A percentile compares a stretch with the other conserved stretches of the same genome.
Evolutionary conservation across 2,888 invertebrate species (phyloP).

Genomic region (Chelonus formosanus): DNA sequence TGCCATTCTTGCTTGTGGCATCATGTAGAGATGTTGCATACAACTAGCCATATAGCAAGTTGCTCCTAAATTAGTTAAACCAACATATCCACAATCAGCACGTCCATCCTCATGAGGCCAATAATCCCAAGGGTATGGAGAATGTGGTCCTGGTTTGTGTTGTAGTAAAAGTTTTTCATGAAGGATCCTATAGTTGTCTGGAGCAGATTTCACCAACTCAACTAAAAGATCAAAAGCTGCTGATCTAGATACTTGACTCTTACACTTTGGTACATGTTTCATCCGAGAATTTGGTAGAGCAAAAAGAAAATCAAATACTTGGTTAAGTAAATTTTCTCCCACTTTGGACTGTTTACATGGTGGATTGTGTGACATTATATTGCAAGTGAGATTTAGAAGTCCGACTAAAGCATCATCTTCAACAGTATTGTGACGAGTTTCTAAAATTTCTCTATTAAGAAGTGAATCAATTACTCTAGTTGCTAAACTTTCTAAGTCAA

Average conservation of each 20-base stretch:
- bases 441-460: slow-evolving; percentile 80
- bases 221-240: slow-evolving; percentile 91
- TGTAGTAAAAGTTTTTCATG: slow-evolving; percentile 86
- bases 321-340: slow-evolving; percentile 75
- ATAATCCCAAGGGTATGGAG: slow-evolving; percentile 95
- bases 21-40: slow-evolving; percentile 97
- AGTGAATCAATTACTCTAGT: slow-evolving; percentile 79
- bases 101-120: slow-evolving; percentile 97
- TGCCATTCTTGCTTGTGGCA: slow-evolving; percentile 90
- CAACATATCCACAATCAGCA: slow-evolving; percentile 93
- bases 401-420: slow-evolving; percentile 94
- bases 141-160: slow-evolving; percentile 84
- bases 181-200: slow-evolving; percentile 85
- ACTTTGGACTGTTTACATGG: slow-evolving; percentile 83
- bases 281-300: slow-evolving; percentile 87
- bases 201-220: slow-evolving; percentile 84
- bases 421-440: slow-evolving; percentile 80
- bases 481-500: slow-evolving; percentile 80
- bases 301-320: slow-evolving; percentile 87
- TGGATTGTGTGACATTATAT: slow-evolving; percentile 87
- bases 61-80: slow-evolving; percentile 92
- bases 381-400: slow-evolving; percentile 84
- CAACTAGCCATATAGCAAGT: slow-evolving; percentile 98
- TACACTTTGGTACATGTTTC: slow-evolving; percentile 91
- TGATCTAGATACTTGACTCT: slow-evolving; percentile 87